A percentile compares a stretch with the other conserved stretches of the same genome.
phyloP scores from a whole-genome alignment of 2,797 vertebrate genomes.

The Crypturellus tataupa region DNA sequence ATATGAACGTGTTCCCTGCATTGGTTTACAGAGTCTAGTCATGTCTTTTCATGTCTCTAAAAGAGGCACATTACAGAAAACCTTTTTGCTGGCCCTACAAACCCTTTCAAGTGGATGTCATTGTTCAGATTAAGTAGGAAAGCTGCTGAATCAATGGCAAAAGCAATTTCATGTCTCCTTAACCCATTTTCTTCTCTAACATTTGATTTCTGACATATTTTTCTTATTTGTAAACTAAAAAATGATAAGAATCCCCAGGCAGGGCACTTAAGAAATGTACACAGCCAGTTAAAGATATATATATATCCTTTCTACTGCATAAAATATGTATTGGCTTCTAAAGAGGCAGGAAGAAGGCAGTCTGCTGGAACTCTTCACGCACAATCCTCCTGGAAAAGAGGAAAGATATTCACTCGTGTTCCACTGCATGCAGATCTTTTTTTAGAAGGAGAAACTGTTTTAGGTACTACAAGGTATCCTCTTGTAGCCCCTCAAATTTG shows the following conservation, averaged over 20 bases:
- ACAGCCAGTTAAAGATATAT: no score
- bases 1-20: not conserved
- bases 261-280: not conserved
- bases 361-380: not conserved
- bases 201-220: not conserved
- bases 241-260: not conserved
- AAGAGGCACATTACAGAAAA: not conserved
- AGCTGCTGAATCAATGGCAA: not conserved
- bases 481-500: not conserved
- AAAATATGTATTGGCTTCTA: not conserved
- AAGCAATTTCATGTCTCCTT: not conserved
- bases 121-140: not conserved
- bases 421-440: not conserved
- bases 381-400: not conserved
- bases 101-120: not conserved
- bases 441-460: not conserved
- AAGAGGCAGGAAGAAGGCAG: fast-evolving
- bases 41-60: not conserved
- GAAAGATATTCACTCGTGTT: not conserved
- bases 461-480: not conserved
- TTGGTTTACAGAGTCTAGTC: not conserved
- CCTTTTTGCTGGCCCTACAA: not conserved
- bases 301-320: not conserved
- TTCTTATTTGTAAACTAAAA: not conserved
- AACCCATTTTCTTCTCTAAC: not conserved